Evolutionary conservation across 2,888 invertebrate species (phyloP), one percentile per base, ranked within the genome.

Genomic region (Chrysolina oricalcia): DNA sequence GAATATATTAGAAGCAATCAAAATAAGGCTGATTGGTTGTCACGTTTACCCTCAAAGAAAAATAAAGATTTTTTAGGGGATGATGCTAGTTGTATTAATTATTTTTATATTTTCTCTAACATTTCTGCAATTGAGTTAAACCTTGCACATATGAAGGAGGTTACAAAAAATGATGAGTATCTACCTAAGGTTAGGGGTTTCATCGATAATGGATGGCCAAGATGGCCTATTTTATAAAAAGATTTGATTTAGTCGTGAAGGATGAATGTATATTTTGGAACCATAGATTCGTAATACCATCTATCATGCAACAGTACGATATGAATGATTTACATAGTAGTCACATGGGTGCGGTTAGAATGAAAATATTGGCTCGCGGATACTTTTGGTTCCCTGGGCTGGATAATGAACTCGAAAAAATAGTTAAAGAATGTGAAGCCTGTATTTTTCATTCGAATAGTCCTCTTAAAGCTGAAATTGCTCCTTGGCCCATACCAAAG

Each of bases 1-100:
- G 46, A 68, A 17, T 79, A 81, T 43, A 64, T 77, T 10, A 79
- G 75, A 46, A 81, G 79, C 11, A n/a, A n/a, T n/a, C n/a, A n/a
- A n/a, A n/a, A n/a, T n/a, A n/a, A n/a, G n/a, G n/a, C n/a, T n/a
- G n/a, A n/a, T n/a, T n/a, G n/a, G n/a, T n/a, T n/a, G n/a, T n/a
- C n/a, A n/a, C n/a, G n/a, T n/a, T n/a, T n/a, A n/a, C n/a, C n/a
- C n/a, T n/a, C n/a, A n/a, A n/a, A n/a, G n/a, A n/a, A n/a, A n/a
- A n/a, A n/a, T n/a, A n/a, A n/a, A n/a, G n/a, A n/a, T n/a, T n/a
- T n/a, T n/a, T n/a, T n/a, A n/a, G n/a, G n/a, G n/a, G n/a, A n/a
- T 5, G 56, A 56, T 19, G 19, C 56, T 19, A 17, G 19, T 56
- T 15, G 56, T 56, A 56, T 56, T 11, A 56, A 59, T 59, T 19